Percentiles rank a stretch among this genome's conserved stretches.
phyloP scores from a whole-genome alignment of 2,888 invertebrate genomes.

The Galeopsomyia nigrocyanea region DNA sequence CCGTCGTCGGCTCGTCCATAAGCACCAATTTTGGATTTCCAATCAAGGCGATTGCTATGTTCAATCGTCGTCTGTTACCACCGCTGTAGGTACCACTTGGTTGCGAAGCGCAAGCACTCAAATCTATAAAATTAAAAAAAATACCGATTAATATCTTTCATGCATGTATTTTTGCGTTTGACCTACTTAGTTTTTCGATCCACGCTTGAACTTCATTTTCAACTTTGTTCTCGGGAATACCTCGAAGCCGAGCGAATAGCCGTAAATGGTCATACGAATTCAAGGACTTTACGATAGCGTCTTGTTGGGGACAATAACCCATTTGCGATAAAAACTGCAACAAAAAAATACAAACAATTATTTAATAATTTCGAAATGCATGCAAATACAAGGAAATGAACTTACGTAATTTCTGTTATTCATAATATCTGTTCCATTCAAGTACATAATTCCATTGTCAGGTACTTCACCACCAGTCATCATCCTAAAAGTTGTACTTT shows the following conservation, averaged over 20 bases:
- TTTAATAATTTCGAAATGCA: no score
- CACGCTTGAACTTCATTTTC: constrained; percentile 71
- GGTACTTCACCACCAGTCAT: constrained; percentile 83
- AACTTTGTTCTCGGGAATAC: constrained; percentile 70
- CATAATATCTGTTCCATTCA: constrained; percentile 31
- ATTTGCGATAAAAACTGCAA: constrained; percentile 79
- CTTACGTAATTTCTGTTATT: no score
- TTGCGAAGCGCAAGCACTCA: constrained; percentile 62
- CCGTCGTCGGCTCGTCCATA: constrained; percentile 82
- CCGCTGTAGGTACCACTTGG: constrained; percentile 75
- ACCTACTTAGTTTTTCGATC: constrained; percentile 71
- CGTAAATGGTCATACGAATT: constrained; percentile 80
- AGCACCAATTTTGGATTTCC: constrained; percentile 78
- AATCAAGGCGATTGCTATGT: constrained; percentile 82
- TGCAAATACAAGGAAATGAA: no score
- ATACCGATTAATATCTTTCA: constrained; percentile 45
- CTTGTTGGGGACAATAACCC: constrained; percentile 92
- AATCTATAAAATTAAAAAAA: constrained; percentile 54
- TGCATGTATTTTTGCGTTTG: no score
- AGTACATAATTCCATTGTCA: constrained; percentile 59
- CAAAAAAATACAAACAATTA: constrained; percentile 45
- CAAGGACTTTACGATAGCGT: constrained; percentile 82
- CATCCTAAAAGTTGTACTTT: constrained; percentile 92
- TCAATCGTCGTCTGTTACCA: constrained; percentile 84
- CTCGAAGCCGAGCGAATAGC: constrained; percentile 79